These are phyloP conservation scores for Sclerurus mexicanus DNA, from an alignment of 2,113 vertebrate species.

Conservation along the genomic window DNA sequence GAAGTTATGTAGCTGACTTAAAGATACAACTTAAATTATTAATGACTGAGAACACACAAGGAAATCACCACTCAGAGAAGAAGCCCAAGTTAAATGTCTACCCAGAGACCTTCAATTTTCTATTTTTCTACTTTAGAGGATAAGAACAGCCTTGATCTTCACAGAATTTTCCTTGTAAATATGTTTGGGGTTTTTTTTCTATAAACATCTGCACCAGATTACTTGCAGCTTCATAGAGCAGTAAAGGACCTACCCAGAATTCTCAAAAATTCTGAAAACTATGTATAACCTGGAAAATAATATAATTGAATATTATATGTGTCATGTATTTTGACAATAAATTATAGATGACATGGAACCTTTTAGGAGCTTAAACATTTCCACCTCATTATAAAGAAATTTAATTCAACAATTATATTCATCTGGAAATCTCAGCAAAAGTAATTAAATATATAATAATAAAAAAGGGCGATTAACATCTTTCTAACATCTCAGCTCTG, in stretches of 20 bases:
- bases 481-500: neutral
- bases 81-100: neutral
- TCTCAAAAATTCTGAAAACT: neutral
- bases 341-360: neutral
- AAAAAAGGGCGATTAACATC: neutral
- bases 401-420: neutral
- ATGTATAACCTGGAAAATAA: neutral
- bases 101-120: neutral
- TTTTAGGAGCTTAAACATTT: neutral
- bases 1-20: neutral
- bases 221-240: neutral
- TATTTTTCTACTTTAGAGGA: neutral
- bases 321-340: neutral
- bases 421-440: neutral
- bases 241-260: neutral
- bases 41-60: neutral
- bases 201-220: neutral
- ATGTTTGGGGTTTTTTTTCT: neutral
- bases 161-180: neutral
- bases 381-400: neutral
- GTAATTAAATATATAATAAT: neutral
- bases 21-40: neutral
- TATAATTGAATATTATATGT: neutral
- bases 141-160: neutral
- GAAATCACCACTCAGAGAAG: neutral